Evolutionary conservation across 2,888 invertebrate species (phyloP).

Genomic region (Temnothorax ravouxi): DNA sequence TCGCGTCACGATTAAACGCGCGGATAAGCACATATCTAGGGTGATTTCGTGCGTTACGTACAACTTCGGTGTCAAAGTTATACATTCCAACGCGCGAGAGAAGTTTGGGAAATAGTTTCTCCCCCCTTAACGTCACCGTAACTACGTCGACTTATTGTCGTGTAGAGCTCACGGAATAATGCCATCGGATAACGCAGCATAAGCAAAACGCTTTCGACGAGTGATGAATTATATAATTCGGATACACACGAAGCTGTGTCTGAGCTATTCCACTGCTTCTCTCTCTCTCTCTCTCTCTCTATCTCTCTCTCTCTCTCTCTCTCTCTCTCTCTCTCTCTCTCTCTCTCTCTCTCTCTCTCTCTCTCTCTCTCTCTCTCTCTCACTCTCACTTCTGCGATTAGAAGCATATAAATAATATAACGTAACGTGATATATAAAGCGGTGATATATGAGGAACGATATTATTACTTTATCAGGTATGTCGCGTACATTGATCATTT

Average conservation of each 20-base stretch:
- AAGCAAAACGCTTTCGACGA: conserved; percentile 25
- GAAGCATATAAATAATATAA: conserved; percentile 19
- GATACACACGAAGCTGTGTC: neutral
- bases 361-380: neutral
- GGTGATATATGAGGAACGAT: conserved; percentile 24
- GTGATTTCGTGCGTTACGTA: conserved; percentile 53
- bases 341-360: too few species aligned
- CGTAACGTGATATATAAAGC: neutral
- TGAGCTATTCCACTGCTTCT: neutral
- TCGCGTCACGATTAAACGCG: conserved; percentile 49
- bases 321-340: too few species aligned
- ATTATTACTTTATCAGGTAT: conserved; percentile 64
- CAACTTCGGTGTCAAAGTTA: conserved; percentile 48
- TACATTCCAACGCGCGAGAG: conserved; percentile 25
- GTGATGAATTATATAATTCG: conserved; percentile 34
- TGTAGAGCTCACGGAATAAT: neutral
- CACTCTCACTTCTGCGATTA: neutral
- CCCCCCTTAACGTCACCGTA: neutral
- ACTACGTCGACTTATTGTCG: conserved; percentile 12
- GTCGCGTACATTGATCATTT: conserved; percentile 74
- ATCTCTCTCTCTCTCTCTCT: too few species aligned
- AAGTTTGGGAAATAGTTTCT: conserved; percentile 41
- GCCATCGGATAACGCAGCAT: conserved; percentile 11
- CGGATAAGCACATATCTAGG: conserved; percentile 64
- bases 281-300: too few species aligned